Conservation (phyloP, 2,888 invertebrate species). For the Spatulosminthurus flaviceps region DNA sequence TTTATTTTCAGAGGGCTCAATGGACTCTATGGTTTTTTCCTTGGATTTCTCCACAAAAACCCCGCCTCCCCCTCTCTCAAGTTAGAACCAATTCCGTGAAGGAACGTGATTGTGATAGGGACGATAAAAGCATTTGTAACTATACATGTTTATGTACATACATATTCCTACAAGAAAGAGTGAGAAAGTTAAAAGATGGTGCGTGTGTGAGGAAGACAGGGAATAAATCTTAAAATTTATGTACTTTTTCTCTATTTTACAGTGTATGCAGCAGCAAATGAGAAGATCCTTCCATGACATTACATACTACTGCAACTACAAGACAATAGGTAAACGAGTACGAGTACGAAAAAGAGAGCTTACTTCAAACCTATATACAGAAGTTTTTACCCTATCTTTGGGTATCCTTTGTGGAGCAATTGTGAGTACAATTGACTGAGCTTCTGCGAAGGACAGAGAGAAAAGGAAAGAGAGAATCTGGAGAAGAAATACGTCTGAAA, state of each 20-base stretch:
- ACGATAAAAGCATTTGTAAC: too few species aligned
- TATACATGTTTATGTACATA: not conserved
- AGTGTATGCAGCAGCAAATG: conserved; percentile 14
- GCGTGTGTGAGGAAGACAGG: not conserved
- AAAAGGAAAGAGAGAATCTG: not conserved
- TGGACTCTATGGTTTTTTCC: not conserved
- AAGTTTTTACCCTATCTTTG: not conserved
- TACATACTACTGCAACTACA: not conserved
- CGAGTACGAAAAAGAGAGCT: not conserved
- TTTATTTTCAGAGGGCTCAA: not conserved
- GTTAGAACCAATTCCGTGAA: conserved; percentile 16
- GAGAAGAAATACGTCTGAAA: not conserved
- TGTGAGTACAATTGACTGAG: not conserved
- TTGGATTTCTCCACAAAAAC: not conserved
- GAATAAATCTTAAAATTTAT: conserved; percentile 27
- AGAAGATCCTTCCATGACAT: not conserved
- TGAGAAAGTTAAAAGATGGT: not conserved
- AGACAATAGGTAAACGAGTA: not conserved
- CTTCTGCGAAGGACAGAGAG: not conserved
- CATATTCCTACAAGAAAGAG: not conserved
- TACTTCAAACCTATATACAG: not conserved
- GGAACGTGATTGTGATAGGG: conserved; percentile 12
- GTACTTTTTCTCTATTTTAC: not conserved
- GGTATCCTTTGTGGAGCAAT: conserved; percentile 19
- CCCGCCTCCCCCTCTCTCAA: too few species aligned